These are phyloP conservation scores for Agrotis exclamationis DNA, from an alignment of 2,888 invertebrate genomes.

Conservation along the genomic window DNA sequence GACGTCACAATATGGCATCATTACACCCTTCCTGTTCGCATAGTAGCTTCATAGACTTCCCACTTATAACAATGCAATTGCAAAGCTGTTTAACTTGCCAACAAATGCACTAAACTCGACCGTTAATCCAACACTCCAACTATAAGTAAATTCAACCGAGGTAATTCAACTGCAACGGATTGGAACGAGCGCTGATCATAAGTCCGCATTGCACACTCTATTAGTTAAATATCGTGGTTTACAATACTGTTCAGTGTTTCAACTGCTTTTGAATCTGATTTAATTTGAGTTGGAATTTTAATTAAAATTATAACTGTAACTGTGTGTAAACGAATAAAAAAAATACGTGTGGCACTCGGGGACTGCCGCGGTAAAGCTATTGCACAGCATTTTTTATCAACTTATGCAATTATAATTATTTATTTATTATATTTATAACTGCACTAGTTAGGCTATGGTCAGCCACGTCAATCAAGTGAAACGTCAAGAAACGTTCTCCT, in stretches of 20 bases:
- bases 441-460: too few relatives aligned
- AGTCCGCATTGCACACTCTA: slow-evolving; percentile 26
- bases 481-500: too few relatives aligned
- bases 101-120: slow-evolving; percentile 48
- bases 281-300: neutral
- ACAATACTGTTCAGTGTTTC: slow-evolving; percentile 22
- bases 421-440: too few relatives aligned
- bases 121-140: slow-evolving; percentile 45
- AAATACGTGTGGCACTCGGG: too few relatives aligned
- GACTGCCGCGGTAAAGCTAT: too few relatives aligned
- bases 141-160: slow-evolving; percentile 44
- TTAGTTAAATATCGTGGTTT: slow-evolving; percentile 42
- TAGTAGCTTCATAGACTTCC: neutral
- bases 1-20: too few relatives aligned
- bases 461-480: too few relatives aligned
- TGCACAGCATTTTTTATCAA: too few relatives aligned
- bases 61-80: slow-evolving; percentile 39
- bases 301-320: neutral
- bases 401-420: too few relatives aligned
- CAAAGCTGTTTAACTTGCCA: slow-evolving; percentile 46
- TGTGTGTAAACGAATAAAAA: too few relatives aligned
- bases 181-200: slow-evolving; percentile 44
- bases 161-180: slow-evolving; percentile 59
- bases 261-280: neutral
- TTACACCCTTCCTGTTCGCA: too few relatives aligned